These are phyloP conservation scores for Pangasius krempfi DNA, from an alignment of 2,797 vertebrate genomes.

Conservation along the genomic window DNA sequence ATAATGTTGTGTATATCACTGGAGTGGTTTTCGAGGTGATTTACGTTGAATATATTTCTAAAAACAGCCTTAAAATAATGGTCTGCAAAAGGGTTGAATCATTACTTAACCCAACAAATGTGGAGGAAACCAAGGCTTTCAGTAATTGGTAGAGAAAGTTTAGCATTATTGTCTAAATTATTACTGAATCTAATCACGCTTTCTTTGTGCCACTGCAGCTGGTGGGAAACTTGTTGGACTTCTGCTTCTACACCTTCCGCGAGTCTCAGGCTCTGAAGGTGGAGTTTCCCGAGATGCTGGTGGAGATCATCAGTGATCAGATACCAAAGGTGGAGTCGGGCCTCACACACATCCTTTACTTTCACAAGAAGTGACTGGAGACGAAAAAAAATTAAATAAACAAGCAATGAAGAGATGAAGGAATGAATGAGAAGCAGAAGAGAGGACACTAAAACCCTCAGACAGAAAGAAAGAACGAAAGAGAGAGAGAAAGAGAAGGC, in stretches of 20 bases:
- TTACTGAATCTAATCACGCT: neutral
- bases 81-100: neutral
- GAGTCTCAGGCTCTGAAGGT: conserved; percentile 98
- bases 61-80: neutral
- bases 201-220: conserved; percentile 74
- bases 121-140: neutral
- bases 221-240: conserved; percentile 93
- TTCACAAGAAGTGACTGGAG: conserved; percentile 95
- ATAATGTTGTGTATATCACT: neutral
- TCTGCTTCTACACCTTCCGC: conserved; percentile 99
- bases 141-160: neutral
- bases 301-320: conserved; percentile 99
- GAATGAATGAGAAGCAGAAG: conserved; percentile 37
- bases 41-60: neutral
- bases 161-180: neutral
- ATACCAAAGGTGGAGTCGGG: conserved; percentile 99
- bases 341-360: conserved; percentile 94
- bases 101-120: neutral
- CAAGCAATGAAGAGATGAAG: conserved; percentile 40
- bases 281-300: conserved; percentile 98
- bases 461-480: conserved; percentile 23
- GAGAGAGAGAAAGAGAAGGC: neutral
- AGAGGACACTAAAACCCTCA: conserved; percentile 45
- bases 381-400: conserved; percentile 65
- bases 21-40: neutral